Conservation (phyloP, 1,140 invertebrate genomes). For the Cylas formicarius region DNA sequence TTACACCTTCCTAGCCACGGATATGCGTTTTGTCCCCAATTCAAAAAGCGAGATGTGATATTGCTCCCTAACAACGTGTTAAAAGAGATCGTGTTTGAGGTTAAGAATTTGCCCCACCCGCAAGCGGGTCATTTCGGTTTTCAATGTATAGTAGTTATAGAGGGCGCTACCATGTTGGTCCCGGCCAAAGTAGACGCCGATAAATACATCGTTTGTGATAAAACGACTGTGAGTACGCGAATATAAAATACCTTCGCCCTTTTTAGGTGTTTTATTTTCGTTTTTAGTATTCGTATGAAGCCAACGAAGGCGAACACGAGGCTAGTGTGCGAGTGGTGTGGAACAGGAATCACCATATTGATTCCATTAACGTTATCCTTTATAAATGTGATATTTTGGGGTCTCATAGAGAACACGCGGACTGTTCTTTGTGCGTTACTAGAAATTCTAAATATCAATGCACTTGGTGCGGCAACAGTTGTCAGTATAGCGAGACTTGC, state of each 20-base stretch:
- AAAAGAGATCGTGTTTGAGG: conserved; percentile 80
- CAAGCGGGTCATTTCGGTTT: conserved; percentile 80
- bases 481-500: conserved; percentile 78
- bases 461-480: conserved; percentile 84
- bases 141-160: conserved; percentile 85
- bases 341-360: conserved; percentile 88
- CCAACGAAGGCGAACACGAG: conserved; percentile 75
- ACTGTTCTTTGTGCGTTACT: conserved; percentile 90
- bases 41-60: conserved; percentile 57
- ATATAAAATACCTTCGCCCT: neutral
- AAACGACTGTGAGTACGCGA: conserved; percentile 58
- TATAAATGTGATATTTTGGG: conserved; percentile 94
- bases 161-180: conserved; percentile 80
- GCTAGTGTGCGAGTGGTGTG: conserved; percentile 84
- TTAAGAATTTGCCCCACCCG: conserved; percentile 82
- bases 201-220: conserved; percentile 80
- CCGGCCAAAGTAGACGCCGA: conserved; percentile 77
- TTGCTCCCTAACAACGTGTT: conserved; percentile 81
- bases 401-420: conserved; percentile 82
- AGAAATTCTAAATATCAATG: conserved; percentile 82
- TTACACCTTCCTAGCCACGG: conserved; percentile 64
- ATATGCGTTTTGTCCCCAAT: conserved; percentile 71
- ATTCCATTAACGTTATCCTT: conserved; percentile 79
- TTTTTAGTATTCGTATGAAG: conserved; percentile 78
- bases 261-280: neutral